Evolutionary conservation across 2,888 invertebrate genomes (phyloP), one percentile per base, ranked within the genome.

Genomic region (Gandaritis pyraliata): DNA sequence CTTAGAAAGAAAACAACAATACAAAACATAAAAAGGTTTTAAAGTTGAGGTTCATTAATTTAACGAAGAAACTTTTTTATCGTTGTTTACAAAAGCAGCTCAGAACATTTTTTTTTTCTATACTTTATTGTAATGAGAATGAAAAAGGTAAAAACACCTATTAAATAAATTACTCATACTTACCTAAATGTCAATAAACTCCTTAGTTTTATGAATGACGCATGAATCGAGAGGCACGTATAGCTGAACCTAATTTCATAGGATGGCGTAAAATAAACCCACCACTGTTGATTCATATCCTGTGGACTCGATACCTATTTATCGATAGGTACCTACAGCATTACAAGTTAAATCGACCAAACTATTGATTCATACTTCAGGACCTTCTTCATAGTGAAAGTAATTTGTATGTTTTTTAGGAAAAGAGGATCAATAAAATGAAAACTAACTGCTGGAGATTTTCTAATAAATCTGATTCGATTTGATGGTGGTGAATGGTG

Each of bases 231-330:
- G 52, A 65, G 33, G 33, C 33, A 57, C 52, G 59, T 50, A 51
- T 43, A 36, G 41, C 43, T 43, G 18, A 70, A 65, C 60, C 57
- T 62, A 82, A 85, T 81, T 75, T 74, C 80, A 77, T 79, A 72
- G 67, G 71, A 66, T 76, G 78, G 83, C 82, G 80, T 83, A 82
- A 85, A 82, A 76, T 72, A 78, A 82, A 74, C 74, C 79, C 73
- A 75, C 75, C 69, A 49, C 33, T 58, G 76, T 79, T 83, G 81
- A 84, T 74, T 86, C 83, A 85, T 69, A 83, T 84, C 83, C 84
- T 83, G 80, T 80, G 72, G 69, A 72, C 65, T 71, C 65, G 71
- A 41, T 46, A 61, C 38, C 48, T 66, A 57, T 12, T 7, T 58
- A 39, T 48, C n/a, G 38, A 36, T 55, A n/a, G n/a, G n/a, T n/a